Evolutionary conservation across 2,797 vertebrate genomes (phyloP), one percentile per base, ranked within the genome.

Genomic region (Crypturellus tataupa): DNA sequence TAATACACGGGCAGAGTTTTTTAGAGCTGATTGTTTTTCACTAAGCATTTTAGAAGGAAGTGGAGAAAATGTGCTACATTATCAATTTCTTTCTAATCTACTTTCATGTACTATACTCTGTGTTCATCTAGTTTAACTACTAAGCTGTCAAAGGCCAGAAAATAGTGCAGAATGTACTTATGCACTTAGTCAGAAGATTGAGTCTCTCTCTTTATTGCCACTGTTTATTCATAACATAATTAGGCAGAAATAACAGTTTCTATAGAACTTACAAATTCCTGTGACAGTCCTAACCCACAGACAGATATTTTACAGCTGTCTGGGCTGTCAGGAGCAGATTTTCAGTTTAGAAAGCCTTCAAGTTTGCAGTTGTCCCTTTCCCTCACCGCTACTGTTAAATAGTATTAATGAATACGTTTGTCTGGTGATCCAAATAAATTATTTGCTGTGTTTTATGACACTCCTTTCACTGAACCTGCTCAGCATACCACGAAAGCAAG

Each of bases 51-150:
- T 89, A 90, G 90, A 92, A 94, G 93, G 85, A 95, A 89, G 69
- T 39, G 72, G 27, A 44, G 75, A 65, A 92, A 95, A 94, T 83
- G 75, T 63, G 91, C 84, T 78, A 92, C 86, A 92, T 96, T 96
- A 96, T 96, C 93, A 94, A 94, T 95, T 97, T 94, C 90, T 87
- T 92, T 94, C 92, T 84, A 96, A 96, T 96, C 91, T 94, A 93
- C 96, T 97, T 92, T 91, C 95, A 87, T 87, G 75, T 68, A 68
- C 86, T 89, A 27, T 90, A 80, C 31, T 90, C 92, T 71, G 20
- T 73, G 84, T 81, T 95, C 90, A 80, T 91, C 82, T 87, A 84
- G 76, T 95, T 95, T 94, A 97, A 95, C 96, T 90, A 93, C 94
- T 91, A 59, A 69, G 76, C 86, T 96, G 94, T 96, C 93, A 87